Evolutionary conservation across 53 echinoderm and acorn worm genomes (phyloP).

Genomic region (Echinarachnius parma): DNA sequence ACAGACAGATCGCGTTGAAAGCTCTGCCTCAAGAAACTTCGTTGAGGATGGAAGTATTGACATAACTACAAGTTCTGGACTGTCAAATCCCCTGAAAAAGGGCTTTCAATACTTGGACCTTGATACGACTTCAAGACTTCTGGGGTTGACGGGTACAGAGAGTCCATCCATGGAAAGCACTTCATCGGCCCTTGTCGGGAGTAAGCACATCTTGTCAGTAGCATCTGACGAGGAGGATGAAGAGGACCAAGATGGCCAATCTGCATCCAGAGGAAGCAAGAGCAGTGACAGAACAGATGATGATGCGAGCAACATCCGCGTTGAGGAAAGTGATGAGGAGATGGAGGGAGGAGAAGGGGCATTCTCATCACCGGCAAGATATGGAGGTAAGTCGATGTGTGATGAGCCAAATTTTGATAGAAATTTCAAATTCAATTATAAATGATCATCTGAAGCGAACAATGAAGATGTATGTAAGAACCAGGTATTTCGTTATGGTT

Average conservation of each 20-base stretch:
- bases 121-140: conserved; percentile 31
- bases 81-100: no score
- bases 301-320: conserved; percentile 3
- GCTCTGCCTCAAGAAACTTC: no score
- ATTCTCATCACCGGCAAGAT: no score
- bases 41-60: no score
- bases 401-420: no score
- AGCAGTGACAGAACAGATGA: not conserved
- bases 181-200: conserved; percentile 12
- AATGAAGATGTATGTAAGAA: no score
- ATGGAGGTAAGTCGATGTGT: no score
- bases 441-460: no score
- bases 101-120: conserved; percentile 5
- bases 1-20: no score
- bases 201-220: no score
- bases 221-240: conserved; percentile 31
- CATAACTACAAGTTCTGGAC: not conserved
- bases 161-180: conserved; percentile 29
- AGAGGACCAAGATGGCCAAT: conserved; percentile 4
- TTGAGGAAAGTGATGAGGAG: conserved; percentile 24
- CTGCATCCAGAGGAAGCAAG: conserved; percentile 1
- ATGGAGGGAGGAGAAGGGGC: conserved; percentile 23
- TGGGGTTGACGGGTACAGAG: conserved; percentile 21
- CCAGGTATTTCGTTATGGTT: no score
- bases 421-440: no score